Evolutionary conservation across 2,888 invertebrate genomes (phyloP).

Genomic region (Patella ulyssiponensis): DNA sequence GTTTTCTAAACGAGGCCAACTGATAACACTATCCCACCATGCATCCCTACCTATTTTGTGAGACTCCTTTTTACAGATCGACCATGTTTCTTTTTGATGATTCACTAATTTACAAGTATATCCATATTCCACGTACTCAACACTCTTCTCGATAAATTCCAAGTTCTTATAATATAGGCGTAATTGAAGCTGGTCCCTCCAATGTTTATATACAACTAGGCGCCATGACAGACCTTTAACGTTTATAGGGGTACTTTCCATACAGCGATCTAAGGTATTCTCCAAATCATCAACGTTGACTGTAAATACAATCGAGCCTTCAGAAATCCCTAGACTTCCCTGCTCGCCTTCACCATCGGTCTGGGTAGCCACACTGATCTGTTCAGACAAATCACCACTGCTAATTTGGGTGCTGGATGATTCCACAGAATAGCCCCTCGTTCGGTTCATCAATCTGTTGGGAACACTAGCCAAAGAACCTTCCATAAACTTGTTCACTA

Average conservation of each 20-base stretch:
- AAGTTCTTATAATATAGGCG: neutral
- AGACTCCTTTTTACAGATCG: neutral
- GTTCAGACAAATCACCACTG: constrained; percentile 3
- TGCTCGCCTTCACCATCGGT: neutral
- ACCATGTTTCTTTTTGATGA: neutral
- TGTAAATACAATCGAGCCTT: neutral
- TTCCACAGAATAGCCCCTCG: neutral
- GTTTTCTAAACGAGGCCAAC: neutral
- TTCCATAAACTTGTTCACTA: neutral
- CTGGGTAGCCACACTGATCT: neutral
- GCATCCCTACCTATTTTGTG: neutral
- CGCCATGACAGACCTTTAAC: neutral
- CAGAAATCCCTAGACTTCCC: neutral
- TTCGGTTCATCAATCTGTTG: neutral
- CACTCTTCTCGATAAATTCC: neutral
- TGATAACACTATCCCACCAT: constrained; percentile 2
- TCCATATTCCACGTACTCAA: constrained; percentile 1
- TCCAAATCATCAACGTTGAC: neutral
- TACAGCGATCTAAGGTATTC: neutral
- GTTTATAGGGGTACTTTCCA: neutral
- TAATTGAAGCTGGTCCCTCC: constrained; percentile 1
- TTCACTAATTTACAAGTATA: constrained; percentile 4
- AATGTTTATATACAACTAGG: neutral
- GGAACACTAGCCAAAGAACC: neutral
- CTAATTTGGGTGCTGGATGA: neutral